These are phyloP conservation scores for Coenonympha glycerion DNA, from an alignment of 2,888 invertebrate genomes.

Conservation along the genomic window DNA sequence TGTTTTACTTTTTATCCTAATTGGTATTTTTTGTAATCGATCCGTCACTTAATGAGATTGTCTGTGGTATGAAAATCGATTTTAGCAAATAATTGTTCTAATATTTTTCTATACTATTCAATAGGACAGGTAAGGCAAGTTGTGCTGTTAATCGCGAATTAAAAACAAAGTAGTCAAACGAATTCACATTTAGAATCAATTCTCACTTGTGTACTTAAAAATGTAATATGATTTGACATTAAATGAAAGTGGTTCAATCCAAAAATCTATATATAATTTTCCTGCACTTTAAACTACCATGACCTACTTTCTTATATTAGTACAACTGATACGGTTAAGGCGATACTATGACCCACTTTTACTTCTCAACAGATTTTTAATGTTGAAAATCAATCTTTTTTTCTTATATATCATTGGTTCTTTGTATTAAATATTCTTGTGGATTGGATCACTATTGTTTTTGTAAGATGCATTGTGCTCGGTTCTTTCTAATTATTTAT, in stretches of 20 bases:
- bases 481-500: neutral
- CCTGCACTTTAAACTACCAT: neutral
- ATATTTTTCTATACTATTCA: constrained; percentile 17
- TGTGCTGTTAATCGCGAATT: constrained; percentile 6
- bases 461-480: neutral
- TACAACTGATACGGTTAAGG: neutral
- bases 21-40: constrained; percentile 9
- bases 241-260: neutral
- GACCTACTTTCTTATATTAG: neutral
- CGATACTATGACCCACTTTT: neutral
- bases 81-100: neutral
- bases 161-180: neutral
- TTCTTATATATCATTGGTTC: no score
- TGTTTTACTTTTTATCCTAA: constrained; percentile 9
- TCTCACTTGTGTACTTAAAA: neutral
- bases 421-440: neutral
- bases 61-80: constrained; percentile 5
- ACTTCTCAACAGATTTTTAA: neutral
- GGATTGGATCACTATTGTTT: neutral
- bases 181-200: neutral
- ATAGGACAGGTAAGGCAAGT: constrained; percentile 11
- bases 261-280: neutral
- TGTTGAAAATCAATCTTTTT: no score
- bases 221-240: neutral
- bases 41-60: constrained; percentile 7